Conservation (phyloP, 2,113 vertebrate genomes). For the Varanus salvator region DNA sequence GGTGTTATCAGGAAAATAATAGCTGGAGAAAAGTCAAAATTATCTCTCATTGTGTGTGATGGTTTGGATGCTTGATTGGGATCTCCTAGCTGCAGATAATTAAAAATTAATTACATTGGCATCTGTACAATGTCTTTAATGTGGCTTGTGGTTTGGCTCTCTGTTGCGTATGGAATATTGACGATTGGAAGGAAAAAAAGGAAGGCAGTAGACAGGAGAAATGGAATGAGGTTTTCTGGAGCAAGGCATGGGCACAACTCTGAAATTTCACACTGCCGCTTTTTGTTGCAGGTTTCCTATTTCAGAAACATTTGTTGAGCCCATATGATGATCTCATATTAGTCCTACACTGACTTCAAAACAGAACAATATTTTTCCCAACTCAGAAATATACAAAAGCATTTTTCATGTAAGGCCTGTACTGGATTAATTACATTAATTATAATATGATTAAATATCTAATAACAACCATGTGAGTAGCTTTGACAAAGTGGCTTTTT, state of each 20-base stretch:
- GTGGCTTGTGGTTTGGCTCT: too few species aligned
- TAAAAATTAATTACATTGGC: too few species aligned
- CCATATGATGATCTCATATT: neutral
- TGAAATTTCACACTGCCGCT: neutral
- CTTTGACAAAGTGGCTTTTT: conserved; percentile 20
- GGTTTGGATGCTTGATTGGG: too few species aligned
- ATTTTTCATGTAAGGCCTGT: neutral
- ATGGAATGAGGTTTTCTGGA: neutral
- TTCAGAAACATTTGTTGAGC: neutral
- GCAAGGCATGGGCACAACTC: neutral
- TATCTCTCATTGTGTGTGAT: too few species aligned
- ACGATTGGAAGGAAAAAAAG: neutral
- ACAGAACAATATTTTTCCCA: neutral
- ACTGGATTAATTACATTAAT: conserved; percentile 41
- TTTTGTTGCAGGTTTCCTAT: neutral
- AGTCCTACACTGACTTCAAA: neutral
- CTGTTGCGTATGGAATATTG: too few species aligned
- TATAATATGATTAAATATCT: conserved; percentile 42
- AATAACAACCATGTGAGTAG: conserved; percentile 48
- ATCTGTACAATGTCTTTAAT: too few species aligned
- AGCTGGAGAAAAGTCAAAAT: too few species aligned
- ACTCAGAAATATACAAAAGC: neutral
- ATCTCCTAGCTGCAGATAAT: too few species aligned
- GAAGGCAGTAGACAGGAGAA: neutral
- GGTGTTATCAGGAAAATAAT: too few species aligned